These are phyloP conservation scores for Cheirogaleus major DNA, from an alignment of 2,797 vertebrate genomes.

Conservation along the genomic window DNA sequence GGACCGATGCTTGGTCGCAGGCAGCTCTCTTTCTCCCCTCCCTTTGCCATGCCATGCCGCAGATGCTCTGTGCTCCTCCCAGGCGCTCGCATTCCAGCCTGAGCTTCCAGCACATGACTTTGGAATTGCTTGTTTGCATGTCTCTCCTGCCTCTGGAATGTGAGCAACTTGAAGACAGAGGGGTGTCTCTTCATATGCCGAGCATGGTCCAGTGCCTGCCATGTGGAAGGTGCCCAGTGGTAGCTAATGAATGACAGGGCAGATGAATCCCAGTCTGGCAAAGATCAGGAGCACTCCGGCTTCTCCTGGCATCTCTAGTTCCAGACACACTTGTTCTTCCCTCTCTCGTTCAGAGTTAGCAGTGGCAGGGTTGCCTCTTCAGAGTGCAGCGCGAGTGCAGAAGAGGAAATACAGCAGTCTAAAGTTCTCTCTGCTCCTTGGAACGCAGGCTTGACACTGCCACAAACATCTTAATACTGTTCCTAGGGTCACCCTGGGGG, in stretches of 20 bases:
- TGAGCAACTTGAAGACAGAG: background rate
- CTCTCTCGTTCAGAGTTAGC: background rate
- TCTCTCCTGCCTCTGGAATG: background rate
- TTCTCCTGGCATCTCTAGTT: background rate
- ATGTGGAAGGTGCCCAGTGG: background rate
- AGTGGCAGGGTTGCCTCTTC: background rate
- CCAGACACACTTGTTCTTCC: background rate
- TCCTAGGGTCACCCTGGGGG: background rate
- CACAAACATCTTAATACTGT: background rate
- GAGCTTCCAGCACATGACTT: background rate
- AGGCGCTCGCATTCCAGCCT: background rate
- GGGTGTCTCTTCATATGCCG: background rate
- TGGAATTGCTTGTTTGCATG: background rate
- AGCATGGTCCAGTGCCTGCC: background rate
- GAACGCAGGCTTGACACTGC: slow-evolving; percentile 11
- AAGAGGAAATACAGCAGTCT: background rate
- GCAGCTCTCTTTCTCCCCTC: background rate
- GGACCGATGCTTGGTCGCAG: background rate
- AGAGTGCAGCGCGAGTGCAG: background rate
- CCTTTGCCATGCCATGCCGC: too few species aligned
- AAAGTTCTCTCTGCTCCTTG: background rate
- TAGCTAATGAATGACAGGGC: background rate
- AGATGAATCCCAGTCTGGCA: background rate
- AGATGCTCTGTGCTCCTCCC: background rate
- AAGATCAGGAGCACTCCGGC: background rate